phyloP scores from a whole-genome alignment of 2,888 invertebrate genomes.

The Conomelus anceps region DNA sequence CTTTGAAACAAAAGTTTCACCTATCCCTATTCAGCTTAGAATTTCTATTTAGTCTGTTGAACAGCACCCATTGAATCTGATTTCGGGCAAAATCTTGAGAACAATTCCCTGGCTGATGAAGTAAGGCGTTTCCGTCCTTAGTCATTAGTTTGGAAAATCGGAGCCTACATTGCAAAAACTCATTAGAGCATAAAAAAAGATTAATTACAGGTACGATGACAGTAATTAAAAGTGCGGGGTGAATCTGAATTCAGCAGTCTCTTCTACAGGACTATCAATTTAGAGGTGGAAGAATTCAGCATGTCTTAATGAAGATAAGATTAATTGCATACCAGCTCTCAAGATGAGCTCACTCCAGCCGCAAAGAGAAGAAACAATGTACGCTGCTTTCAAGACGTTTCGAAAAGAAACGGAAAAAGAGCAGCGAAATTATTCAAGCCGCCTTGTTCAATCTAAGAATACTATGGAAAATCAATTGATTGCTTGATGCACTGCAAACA shows the following conservation, averaged over 20 bases:
- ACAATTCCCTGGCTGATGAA: not conserved
- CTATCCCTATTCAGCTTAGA: not conserved
- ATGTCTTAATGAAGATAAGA: not conserved
- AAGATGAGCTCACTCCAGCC: not conserved
- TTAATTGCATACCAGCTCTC: not conserved
- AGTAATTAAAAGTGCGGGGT: not conserved
- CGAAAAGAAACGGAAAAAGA: not conserved
- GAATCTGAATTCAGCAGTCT: not conserved
- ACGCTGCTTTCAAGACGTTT: not conserved
- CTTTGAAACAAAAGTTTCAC: not conserved
- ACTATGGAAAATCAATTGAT: too few species aligned
- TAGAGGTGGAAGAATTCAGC: not conserved
- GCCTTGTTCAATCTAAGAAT: too few species aligned
- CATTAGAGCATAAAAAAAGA: not conserved
- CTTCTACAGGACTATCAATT: not conserved
- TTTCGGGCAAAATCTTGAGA: not conserved
- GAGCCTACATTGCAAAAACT: not conserved
- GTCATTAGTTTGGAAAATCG: not conserved
- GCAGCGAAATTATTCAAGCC: not conserved
- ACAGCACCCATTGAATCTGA: not conserved
- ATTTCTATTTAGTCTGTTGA: not conserved
- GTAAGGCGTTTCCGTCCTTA: not conserved
- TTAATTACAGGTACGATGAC: not conserved
- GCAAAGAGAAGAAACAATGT: not conserved
- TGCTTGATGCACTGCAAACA: too few species aligned